phyloP scores from a whole-genome alignment of 2,797 vertebrate genomes.

The Sciurus vulgaris region DNA sequence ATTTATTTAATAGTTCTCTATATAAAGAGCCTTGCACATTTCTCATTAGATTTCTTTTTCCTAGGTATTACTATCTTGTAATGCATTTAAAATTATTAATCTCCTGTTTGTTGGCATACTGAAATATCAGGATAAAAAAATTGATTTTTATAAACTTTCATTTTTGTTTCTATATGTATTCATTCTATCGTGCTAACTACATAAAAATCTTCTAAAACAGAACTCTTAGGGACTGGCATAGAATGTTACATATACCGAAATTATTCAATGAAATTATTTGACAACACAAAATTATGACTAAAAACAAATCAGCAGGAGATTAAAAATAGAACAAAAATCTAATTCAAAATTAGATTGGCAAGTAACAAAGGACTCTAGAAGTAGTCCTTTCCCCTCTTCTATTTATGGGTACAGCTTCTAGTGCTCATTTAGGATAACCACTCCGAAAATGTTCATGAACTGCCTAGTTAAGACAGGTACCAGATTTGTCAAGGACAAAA shows the following conservation, averaged over 20 bases:
- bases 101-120: background rate
- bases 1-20: constrained; percentile 54
- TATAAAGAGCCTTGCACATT: background rate
- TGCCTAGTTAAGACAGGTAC: background rate
- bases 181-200: constrained; percentile 21
- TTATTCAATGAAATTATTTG: constrained; percentile 28
- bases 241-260: constrained; percentile 16
- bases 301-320: constrained; percentile 45
- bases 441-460: background rate
- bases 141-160: background rate
- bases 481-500: background rate
- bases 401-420: background rate
- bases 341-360: constrained; percentile 52
- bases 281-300: constrained; percentile 43
- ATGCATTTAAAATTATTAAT: background rate
- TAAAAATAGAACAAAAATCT: constrained; percentile 49
- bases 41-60: background rate
- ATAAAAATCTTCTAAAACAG: constrained; percentile 47
- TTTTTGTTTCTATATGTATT: constrained; percentile 44
- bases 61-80: background rate
- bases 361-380: background rate
- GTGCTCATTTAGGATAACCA: background rate
- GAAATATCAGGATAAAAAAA: constrained; percentile 4
- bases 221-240: background rate
- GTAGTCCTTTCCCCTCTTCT: constrained; percentile 16